Base-by-base conservation (phyloP, 2,113 vertebrate species). In the Macquaria ambigua region DNA sequence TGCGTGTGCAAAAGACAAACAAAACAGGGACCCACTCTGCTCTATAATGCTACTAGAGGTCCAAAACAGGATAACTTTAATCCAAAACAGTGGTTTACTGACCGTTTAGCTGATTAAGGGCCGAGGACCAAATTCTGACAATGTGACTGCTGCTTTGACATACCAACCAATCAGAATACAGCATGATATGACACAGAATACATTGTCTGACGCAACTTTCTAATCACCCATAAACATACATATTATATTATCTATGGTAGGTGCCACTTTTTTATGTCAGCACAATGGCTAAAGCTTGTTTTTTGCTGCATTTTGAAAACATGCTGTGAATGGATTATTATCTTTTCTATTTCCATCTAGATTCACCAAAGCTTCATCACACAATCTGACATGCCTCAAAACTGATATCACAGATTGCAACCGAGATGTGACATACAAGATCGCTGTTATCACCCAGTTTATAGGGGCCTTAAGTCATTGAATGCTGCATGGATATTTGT, bases 351-450 rank as follows among this genome's bases (percentile, higher is more conserved):
- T n/a, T 75, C 15, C 23, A 20, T 25, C 15, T 61, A 59, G 55
- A 59, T 20, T 21, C 56, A 15, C n/a, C n/a, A 61, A 61, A 61
- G 16, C 25, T 74, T 21, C 34, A 25, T 53, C 15, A 0, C 46
- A 53, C 46, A 63, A 15, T 50, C 12, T 52, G 58, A 23, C 73
- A 37, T n/a, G 72, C 12, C 8, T 75, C 73, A 74, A 41, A 43
- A 18, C 25, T n/a, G 12, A 73, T n/a, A 73, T 12, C 20, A 10
- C 48, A 67, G n/a, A 55, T 56, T 43, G 18, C 6, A 56, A 8
- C 23, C 10, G 3, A 63, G 20, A 73, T 14, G 43, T n/a, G 9
- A 52, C 12, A 9, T 11, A 15, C 14, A 10, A 37, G 7, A 46
- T 34, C 0, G 16, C 20, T 23, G 52, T 46, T 31, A 15, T 46